These are phyloP conservation scores for Spatulosminthurus flaviceps DNA, from an alignment of 2,888 invertebrate genomes.

Conservation along the genomic window DNA sequence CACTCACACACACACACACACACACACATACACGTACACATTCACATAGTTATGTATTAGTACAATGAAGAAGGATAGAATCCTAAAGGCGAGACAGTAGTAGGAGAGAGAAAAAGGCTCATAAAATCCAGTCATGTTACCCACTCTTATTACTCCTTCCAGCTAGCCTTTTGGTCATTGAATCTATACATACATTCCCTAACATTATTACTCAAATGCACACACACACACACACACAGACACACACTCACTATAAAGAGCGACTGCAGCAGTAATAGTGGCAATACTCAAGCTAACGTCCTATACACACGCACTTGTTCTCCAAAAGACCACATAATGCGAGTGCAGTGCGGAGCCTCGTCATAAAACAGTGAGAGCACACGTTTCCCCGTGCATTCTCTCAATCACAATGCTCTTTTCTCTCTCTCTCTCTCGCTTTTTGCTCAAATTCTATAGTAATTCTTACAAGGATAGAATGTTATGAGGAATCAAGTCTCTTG, in stretches of 20 bases:
- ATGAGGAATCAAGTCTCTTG: not conserved
- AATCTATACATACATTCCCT: not conserved
- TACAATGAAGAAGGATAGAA: too few species aligned
- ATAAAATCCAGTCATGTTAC: constrained; percentile 12
- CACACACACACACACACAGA: too few species aligned
- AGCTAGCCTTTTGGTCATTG: not conserved
- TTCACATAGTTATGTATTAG: too few species aligned
- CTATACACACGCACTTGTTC: not conserved
- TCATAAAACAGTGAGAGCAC: not conserved
- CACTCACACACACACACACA: too few species aligned
- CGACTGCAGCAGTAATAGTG: too few species aligned
- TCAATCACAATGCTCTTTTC: not conserved
- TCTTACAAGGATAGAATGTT: not conserved
- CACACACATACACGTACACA: too few species aligned
- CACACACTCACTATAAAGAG: too few species aligned
- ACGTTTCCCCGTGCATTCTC: not conserved
- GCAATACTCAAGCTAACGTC: not conserved
- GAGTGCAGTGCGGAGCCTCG: too few species aligned
- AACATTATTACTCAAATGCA: not conserved
- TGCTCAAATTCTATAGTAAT: too few species aligned
- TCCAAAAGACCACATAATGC: not conserved
- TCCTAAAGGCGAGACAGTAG: not conserved
- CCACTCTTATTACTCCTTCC: not conserved
- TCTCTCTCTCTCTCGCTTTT: too few species aligned
- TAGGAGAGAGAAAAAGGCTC: constrained; percentile 1